Evolutionary conservation across 2,113 vertebrate species (phyloP), one percentile per base, ranked within the genome.

Genomic region (Alligator sinensis): DNA sequence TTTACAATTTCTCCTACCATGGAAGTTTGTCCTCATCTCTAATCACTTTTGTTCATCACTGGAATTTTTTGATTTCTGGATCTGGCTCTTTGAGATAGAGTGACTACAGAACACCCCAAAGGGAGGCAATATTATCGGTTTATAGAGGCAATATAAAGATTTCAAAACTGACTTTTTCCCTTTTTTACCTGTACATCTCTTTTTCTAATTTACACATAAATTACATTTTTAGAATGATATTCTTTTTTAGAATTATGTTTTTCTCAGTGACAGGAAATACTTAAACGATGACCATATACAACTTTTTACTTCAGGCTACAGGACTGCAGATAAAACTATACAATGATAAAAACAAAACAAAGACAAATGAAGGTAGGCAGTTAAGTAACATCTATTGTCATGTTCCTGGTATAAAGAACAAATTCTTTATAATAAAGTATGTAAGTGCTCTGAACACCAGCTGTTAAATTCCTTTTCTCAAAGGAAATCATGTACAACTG

Each of bases 311-410:
- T 91, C 85, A 81, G 70, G 55, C 55, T 92, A 68, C 96, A 93
- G 91, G 92, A 58, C 30, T 88, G 81, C 79, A 90, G 92, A 92
- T 79, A 94, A 94, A 91, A 95, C 93, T 96, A 90, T 94, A 92
- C 82, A 94, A 84, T 77, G 77, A 77, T 66, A 88, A 24, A 87
- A 93, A 72, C 90, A 92, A 97, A 97, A 94, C 59, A 93, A 96
- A 89, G 82, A 72, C 30, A 95, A 91, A 93, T 83, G 57, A 86
- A 87, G 93, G 81, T n/a, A 80, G 94, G 96, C 85, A 92, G 91
- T 77, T 87, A 76, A 95, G 93, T 88, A 96, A 93, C 72, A 70
- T 89, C 86, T 95, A 77, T 81, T 86, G 94, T 91, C 77, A 59
- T 95, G 86, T 87, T 97, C 94, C 92, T 93, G 85, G 79, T 86